Percentiles rank a stretch among this genome's conserved stretches.
These are phyloP conservation scores for Marasmarcha lunaedactyla DNA, from an alignment of 2,888 invertebrate genomes.

Conservation along the genomic window DNA sequence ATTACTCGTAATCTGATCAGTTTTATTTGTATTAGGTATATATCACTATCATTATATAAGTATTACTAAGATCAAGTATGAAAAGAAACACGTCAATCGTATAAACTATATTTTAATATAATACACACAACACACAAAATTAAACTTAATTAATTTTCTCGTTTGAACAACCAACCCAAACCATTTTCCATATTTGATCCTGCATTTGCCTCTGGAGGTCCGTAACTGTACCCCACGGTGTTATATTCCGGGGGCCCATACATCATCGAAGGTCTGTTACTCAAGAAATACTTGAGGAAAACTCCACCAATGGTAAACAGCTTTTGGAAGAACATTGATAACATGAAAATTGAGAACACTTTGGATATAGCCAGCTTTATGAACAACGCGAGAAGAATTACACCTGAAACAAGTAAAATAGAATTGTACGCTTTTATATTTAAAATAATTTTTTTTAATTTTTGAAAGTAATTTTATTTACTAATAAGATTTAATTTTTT, in stretches of 20 bases:
- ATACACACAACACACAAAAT: too few species aligned
- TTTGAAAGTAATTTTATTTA: too few species aligned
- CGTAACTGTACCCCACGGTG: not conserved
- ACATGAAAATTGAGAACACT: slow-evolving; percentile 38
- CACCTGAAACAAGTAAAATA: slow-evolving; percentile 39
- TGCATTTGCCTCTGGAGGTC: not conserved
- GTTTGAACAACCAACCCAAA: not conserved
- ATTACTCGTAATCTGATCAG: too few species aligned
- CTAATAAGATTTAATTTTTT: too few species aligned
- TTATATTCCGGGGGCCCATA: not conserved
- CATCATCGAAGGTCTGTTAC: not conserved
- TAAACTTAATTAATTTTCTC: too few species aligned
- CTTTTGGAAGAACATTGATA: slow-evolving; percentile 54
- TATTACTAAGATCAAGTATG: too few species aligned
- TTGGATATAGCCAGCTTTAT: slow-evolving; percentile 50
- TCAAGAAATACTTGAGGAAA: slow-evolving; percentile 33
- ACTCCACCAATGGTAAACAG: slow-evolving; percentile 42
- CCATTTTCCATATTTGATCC: not conserved
- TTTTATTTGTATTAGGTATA: too few species aligned
- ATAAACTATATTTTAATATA: too few species aligned
- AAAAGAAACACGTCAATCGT: too few species aligned
- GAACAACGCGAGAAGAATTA: slow-evolving; percentile 38
- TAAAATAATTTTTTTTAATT: too few species aligned
- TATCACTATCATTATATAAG: too few species aligned
- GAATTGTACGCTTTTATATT: slow-evolving; percentile 6